phyloP scores from a whole-genome alignment of 1,140 invertebrate genomes.

The Galleria mellonella region DNA sequence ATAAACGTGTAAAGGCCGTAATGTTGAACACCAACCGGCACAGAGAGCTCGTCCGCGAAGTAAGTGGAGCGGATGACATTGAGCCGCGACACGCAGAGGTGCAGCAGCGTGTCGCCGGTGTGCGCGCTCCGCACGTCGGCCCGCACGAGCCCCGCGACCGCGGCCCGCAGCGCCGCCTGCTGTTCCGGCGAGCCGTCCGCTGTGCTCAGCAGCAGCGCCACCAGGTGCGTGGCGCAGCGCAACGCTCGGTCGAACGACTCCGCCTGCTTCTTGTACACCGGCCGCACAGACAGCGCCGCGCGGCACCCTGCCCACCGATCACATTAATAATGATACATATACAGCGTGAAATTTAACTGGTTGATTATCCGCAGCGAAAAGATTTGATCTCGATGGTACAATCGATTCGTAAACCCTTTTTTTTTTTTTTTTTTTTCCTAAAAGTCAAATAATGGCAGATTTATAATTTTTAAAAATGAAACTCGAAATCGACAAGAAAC shows the following conservation, averaged over 20 bases:
- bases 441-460: too few species aligned
- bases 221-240: conserved; percentile 86
- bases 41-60: conserved; percentile 81
- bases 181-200: conserved; percentile 5
- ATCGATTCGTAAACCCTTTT: too few species aligned
- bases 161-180: conserved; percentile 4
- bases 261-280: conserved; percentile 84
- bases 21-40: conserved; percentile 45
- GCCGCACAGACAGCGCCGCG: conserved; percentile 79
- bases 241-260: conserved; percentile 89
- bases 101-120: conserved; percentile 85
- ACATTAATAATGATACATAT: too few species aligned
- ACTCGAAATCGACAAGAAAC: too few species aligned
- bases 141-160: conserved; percentile 58
- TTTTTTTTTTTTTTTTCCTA: too few species aligned
- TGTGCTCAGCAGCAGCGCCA: conserved; percentile 77
- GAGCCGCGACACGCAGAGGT: conserved; percentile 85
- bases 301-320: conserved; percentile 76
- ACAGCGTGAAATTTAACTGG: too few species aligned
- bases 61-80: conserved; percentile 88
- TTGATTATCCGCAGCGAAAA: too few species aligned
- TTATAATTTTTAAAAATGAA: too few species aligned
- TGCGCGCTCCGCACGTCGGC: conserved; percentile 81
- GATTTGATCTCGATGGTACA: too few species aligned
- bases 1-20: too few species aligned